These are phyloP conservation scores for Syngnathus scovelli DNA, from an alignment of 2,113 vertebrate genomes.

Conservation along the genomic window DNA sequence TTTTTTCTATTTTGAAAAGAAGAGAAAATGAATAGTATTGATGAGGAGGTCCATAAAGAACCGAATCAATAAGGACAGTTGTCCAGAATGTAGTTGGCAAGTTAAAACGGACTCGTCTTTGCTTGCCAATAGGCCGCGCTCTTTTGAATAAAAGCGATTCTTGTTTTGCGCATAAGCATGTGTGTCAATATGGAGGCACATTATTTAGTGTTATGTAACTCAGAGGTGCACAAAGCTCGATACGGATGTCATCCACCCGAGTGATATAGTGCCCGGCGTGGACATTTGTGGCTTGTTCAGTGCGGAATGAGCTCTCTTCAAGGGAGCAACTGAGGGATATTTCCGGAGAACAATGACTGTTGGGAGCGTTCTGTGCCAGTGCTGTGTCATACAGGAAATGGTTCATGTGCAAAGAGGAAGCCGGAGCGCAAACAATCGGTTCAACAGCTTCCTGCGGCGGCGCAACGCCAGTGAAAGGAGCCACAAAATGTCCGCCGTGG, in stretches of 20 bases:
- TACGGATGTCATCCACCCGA: neutral
- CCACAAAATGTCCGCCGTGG: neutral
- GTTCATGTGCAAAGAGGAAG: slow-evolving; percentile 53
- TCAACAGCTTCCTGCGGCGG: slow-evolving; percentile 62
- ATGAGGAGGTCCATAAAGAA: too few relatives aligned
- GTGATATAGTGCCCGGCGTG: neutral
- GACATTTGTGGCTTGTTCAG: neutral
- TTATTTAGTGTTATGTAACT: too few relatives aligned
- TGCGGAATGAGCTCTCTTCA: slow-evolving; percentile 13
- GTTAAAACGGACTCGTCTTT: too few relatives aligned
- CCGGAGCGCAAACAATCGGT: slow-evolving; percentile 56
- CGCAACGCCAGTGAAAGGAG: neutral
- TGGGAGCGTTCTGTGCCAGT: slow-evolving; percentile 30
- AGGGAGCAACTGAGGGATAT: slow-evolving; percentile 40
- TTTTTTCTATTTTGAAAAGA: too few relatives aligned
- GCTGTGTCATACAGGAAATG: slow-evolving; percentile 53
- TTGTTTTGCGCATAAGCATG: too few relatives aligned
- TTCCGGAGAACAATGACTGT: slow-evolving; percentile 65
- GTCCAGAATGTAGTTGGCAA: too few relatives aligned
- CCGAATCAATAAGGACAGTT: too few relatives aligned
- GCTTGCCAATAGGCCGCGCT: too few relatives aligned
- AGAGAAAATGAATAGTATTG: too few relatives aligned
- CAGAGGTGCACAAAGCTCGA: too few relatives aligned
- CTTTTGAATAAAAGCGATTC: too few relatives aligned
- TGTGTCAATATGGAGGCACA: too few relatives aligned